Percentiles rank a stretch among this genome's conserved stretches.
Conservation (phyloP, 2,113 vertebrate genomes). For the Perca flavescens region DNA sequence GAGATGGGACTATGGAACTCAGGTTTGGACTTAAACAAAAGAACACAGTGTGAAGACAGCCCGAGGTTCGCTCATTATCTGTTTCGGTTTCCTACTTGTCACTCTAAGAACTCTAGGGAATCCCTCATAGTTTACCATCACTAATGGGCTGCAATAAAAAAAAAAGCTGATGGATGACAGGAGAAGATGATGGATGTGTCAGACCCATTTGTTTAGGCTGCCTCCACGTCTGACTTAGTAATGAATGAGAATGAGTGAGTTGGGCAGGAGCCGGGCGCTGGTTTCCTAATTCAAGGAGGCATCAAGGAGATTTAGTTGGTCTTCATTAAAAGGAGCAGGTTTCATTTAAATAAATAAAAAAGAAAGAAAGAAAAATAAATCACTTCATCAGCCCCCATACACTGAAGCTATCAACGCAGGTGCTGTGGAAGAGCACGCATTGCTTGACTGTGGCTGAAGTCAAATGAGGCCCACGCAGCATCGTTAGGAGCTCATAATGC, state of each 20-base stretch:
- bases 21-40: slow-evolving; percentile 9
- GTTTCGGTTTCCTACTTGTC: slow-evolving; percentile 25
- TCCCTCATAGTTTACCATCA: slow-evolving; percentile 47
- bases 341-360: slow-evolving; percentile 64
- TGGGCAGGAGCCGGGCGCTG: slow-evolving; percentile 38
- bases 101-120: slow-evolving; percentile 53
- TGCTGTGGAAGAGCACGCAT: slow-evolving; percentile 54
- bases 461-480: slow-evolving; percentile 84
- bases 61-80: slow-evolving; percentile 42
- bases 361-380: slow-evolving; percentile 24
- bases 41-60: neutral
- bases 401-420: slow-evolving; percentile 35
- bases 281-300: slow-evolving; percentile 74
- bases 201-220: slow-evolving; percentile 55
- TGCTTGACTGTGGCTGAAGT: slow-evolving; percentile 67
- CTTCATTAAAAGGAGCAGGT: slow-evolving; percentile 70
- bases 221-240: slow-evolving; percentile 48
- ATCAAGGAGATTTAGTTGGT: slow-evolving; percentile 78
- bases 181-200: slow-evolving; percentile 41
- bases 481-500: slow-evolving; percentile 80
- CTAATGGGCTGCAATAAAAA: slow-evolving; percentile 42
- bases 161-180: slow-evolving; percentile 56
- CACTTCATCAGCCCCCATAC: slow-evolving; percentile 60
- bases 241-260: slow-evolving; percentile 64
- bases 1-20: neutral